phyloP scores from a whole-genome alignment of 2,888 invertebrate genomes.

The Eristalis intricaria region DNA sequence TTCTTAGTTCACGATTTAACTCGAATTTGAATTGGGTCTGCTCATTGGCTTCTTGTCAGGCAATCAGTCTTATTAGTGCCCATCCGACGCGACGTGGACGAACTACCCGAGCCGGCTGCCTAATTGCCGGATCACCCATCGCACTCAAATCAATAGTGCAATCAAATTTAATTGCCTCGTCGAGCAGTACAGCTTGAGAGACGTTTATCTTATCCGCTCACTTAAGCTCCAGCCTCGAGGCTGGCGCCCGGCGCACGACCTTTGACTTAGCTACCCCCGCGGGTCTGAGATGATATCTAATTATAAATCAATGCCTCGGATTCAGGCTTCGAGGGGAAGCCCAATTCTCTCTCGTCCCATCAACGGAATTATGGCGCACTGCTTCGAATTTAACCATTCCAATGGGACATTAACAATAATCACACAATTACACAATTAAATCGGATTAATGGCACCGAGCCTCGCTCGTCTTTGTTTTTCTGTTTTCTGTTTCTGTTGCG shows the following conservation, averaged over 20 bases:
- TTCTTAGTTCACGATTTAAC: background rate
- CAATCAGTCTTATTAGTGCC: background rate
- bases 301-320: background rate
- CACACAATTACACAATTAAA: conserved; percentile 18
- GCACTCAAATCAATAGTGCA: background rate
- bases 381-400: background rate
- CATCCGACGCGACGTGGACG: background rate
- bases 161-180: conserved; percentile 1
- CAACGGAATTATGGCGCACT: background rate
- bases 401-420: conserved; percentile 4
- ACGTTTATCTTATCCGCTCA: background rate
- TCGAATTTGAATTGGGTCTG: background rate
- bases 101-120: background rate
- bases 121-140: background rate
- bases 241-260: too few relatives aligned
- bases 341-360: background rate
- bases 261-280: background rate
- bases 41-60: background rate
- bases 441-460: background rate
- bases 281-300: background rate
- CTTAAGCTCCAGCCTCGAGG: background rate
- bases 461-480: background rate
- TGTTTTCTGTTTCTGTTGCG: background rate
- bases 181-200: background rate
- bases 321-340: background rate